These are phyloP conservation scores for Chaenogobius annularis DNA, from an alignment of 2,113 vertebrate species.

Conservation along the genomic window DNA sequence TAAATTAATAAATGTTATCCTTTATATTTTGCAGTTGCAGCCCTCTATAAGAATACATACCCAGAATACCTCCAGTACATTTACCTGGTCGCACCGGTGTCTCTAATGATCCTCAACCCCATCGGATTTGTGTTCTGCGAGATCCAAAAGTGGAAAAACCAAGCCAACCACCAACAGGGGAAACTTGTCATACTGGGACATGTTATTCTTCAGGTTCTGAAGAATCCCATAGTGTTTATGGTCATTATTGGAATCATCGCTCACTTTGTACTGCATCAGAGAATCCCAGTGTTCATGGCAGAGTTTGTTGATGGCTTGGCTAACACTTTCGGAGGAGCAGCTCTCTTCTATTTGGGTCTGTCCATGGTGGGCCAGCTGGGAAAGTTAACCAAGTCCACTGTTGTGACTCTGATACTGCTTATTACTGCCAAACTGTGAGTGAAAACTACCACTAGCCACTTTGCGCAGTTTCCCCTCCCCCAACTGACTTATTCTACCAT, in stretches of 20 bases:
- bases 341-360: conserved; percentile 95
- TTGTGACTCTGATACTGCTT: conserved; percentile 90
- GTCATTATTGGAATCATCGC: conserved; percentile 89
- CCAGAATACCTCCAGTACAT: conserved; percentile 98
- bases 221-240: conserved; percentile 97
- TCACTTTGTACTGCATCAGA: conserved; percentile 89
- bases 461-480: too few species aligned
- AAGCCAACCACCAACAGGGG: conserved; percentile 79
- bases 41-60: conserved; percentile 90
- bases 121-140: conserved; percentile 95
- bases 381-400: conserved; percentile 87
- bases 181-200: conserved; percentile 85
- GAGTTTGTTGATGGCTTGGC: conserved; percentile 92
- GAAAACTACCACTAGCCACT: not conserved
- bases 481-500: not conserved
- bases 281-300: conserved; percentile 87
- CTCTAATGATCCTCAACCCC: conserved; percentile 94
- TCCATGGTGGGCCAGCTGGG: conserved; percentile 95
- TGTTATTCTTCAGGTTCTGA: conserved; percentile 87
- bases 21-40: conserved; percentile 84
- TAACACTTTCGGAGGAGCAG: conserved; percentile 93
- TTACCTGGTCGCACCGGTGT: conserved; percentile 95
- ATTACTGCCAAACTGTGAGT: conserved; percentile 98
- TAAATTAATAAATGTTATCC: not conserved
- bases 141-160: conserved; percentile 91